Conservation (phyloP, 2,888 invertebrate species). For the Cheiracanthium punctorium region DNA sequence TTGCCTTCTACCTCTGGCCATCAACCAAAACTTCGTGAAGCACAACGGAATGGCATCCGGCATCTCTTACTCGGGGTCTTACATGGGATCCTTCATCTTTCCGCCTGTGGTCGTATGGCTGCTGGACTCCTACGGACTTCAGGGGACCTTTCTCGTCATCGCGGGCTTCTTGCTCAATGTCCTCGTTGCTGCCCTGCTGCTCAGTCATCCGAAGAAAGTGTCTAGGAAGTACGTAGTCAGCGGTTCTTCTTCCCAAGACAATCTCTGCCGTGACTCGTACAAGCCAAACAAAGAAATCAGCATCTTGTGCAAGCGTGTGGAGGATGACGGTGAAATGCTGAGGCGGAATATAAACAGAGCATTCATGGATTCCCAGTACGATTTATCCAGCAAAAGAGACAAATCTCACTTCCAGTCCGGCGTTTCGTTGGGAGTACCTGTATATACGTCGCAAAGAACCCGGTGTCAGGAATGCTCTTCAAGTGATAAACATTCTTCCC, state of each 20-base stretch:
- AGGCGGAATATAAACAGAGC: neutral
- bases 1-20: conserved; percentile 67
- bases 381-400: too few relatives aligned
- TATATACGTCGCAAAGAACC: too few relatives aligned
- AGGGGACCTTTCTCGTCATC: conserved; percentile 66
- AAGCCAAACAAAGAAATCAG: too few relatives aligned
- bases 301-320: too few relatives aligned
- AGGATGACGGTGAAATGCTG: neutral
- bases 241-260: too few relatives aligned
- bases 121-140: conserved; percentile 59
- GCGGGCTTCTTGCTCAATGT: conserved; percentile 65
- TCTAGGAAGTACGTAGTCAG: too few relatives aligned
- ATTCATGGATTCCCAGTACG: neutral
- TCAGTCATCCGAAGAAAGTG: neutral
- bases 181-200: conserved; percentile 37
- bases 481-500: too few relatives aligned
- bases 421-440: too few relatives aligned
- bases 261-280: too few relatives aligned
- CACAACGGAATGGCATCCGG: conserved; percentile 70
- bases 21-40: conserved; percentile 71
- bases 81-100: conserved; percentile 71
- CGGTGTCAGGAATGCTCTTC: too few relatives aligned
- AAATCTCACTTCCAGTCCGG: too few relatives aligned
- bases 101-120: conserved; percentile 63
- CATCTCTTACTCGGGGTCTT: conserved; percentile 70